Base-by-base conservation (phyloP, 1,140 invertebrate species). In the Lordiphosa stackelbergi region DNA sequence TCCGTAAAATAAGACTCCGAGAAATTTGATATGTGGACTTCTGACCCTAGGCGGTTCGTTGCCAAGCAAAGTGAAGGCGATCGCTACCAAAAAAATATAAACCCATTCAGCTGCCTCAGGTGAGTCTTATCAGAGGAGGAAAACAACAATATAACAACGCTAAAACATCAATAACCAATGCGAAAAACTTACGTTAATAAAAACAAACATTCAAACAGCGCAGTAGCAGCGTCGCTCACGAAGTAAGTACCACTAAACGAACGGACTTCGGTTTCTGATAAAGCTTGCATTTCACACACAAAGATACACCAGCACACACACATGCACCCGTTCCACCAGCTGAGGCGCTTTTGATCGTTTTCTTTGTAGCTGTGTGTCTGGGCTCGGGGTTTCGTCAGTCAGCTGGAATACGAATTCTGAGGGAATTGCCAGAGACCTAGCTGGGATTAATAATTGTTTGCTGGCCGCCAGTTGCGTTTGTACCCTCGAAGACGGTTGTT, bases 401-500 rank as follows among this genome's bases (percentile, higher is more conserved):
- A 34, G 65, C 70, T 63, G 53, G 46, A 41, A 60, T 36, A 53
- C 53, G 59, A 64, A 57, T 73, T 74, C 52, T 62, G 74, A 69
- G 73, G 61, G 48, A 64, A 74, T 61, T 38, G 72, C 41, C 60
- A 64, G 34, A 38, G 43, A 53, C 57, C 52, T 69, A 58, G 68
- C 63, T 77, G 73, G 73, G 73, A 78, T 78, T 66, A 78, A 62
- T 78, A 52, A 63, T 79, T 74, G 66, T 52, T 78, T 56, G 64
- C 55, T 79, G 71, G 54, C 53, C 55, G 74, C 74, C 77, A 81
- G 75, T 81, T 77, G 75, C 59, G 71, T 64, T 68, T 79, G 68
- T 83, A 77, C 69, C 75, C 62, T 75, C 75, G 75, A 81, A 81
- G 77, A 83, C 71, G 49, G 75, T 48, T 62, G 66, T 66, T 74